Conservation (phyloP, 2,888 invertebrate species). For the Phyllotreta striolata region DNA sequence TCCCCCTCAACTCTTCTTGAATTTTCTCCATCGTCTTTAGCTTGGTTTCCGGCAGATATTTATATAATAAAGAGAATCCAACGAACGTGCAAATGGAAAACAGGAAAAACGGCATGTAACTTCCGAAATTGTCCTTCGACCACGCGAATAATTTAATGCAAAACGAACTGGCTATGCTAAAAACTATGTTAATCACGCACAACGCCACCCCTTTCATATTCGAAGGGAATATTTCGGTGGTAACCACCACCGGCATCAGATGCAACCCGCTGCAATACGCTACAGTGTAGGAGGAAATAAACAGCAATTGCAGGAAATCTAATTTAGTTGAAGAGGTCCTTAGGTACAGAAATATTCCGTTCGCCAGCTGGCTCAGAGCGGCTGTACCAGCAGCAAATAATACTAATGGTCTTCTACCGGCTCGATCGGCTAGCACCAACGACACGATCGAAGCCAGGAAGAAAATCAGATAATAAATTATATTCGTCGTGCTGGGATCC, state of each 20-base stretch:
- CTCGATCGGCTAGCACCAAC: conserved; percentile 66
- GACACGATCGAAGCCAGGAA: conserved; percentile 66
- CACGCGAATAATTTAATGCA: conserved; percentile 25
- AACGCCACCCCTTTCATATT: conserved; percentile 27
- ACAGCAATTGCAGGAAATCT: conserved; percentile 24
- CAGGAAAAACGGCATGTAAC: conserved; percentile 27
- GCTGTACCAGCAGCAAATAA: conserved; percentile 20
- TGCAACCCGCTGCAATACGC: conserved; percentile 26
- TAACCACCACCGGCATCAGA: conserved; percentile 13
- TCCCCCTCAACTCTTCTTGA: conserved; percentile 17
- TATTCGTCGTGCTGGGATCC: conserved; percentile 55
- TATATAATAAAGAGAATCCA: conserved; percentile 9
- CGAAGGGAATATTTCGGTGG: conserved; percentile 27
- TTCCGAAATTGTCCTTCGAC: conserved; percentile 16
- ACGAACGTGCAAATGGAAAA: conserved; percentile 16
- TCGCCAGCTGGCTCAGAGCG: conserved; percentile 12
- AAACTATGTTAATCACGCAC: conserved; percentile 21
- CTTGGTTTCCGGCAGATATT: conserved; percentile 29
- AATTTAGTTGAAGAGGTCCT: conserved; percentile 15
- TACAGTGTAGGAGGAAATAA: conserved; percentile 19
- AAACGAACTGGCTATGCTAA: conserved; percentile 14
- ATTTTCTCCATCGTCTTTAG: conserved; percentile 28
- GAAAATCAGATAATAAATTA: conserved; percentile 62
- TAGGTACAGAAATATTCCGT: conserved; percentile 24
- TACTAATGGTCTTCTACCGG: conserved; percentile 63